Evolutionary conservation across 2,888 invertebrate genomes (phyloP).

Genomic region (Myopa testacea): DNA sequence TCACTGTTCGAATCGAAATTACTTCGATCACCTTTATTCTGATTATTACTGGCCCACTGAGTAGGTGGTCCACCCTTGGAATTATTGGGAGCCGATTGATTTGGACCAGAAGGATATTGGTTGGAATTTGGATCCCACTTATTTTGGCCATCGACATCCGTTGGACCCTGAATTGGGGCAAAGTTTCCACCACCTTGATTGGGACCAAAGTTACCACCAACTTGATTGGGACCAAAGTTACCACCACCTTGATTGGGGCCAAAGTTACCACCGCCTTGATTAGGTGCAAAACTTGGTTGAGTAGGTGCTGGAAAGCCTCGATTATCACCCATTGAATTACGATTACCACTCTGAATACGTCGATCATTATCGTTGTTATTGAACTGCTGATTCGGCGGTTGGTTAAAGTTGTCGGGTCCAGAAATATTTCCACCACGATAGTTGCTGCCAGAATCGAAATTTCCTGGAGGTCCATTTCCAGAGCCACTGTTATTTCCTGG

Average conservation of each 20-base stretch:
- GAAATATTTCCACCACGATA: slow-evolving; percentile 35
- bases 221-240: not conserved
- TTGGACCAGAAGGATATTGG: slow-evolving; percentile 35
- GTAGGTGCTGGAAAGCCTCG: not conserved
- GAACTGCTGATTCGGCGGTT: slow-evolving; percentile 21
- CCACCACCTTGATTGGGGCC: not conserved
- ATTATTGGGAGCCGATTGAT: slow-evolving; percentile 8
- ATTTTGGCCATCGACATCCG: slow-evolving; percentile 18
- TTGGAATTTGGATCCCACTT: slow-evolving; percentile 8
- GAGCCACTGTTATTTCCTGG: slow-evolving; percentile 14
- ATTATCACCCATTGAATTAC: slow-evolving; percentile 16
- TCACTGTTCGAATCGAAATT: not conserved
- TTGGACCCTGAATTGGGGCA: not conserved
- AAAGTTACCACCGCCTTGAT: not conserved
- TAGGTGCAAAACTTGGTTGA: slow-evolving; percentile 1
- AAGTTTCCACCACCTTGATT: slow-evolving; percentile 17
- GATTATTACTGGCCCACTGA: slow-evolving; percentile 34
- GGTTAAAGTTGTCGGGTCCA: slow-evolving; percentile 39
- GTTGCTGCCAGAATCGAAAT: slow-evolving; percentile 15
- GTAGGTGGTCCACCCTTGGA: not conserved
- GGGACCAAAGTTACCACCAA: not conserved
- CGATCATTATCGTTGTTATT: slow-evolving; percentile 22
- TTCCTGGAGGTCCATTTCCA: slow-evolving; percentile 3
- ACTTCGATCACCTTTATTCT: slow-evolving; percentile 2
- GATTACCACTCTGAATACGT: slow-evolving; percentile 30